Percentiles rank a stretch among this genome's conserved stretches.
Evolutionary conservation across 2,113 vertebrate species (phyloP).

Genomic region (Platanista minor): DNA sequence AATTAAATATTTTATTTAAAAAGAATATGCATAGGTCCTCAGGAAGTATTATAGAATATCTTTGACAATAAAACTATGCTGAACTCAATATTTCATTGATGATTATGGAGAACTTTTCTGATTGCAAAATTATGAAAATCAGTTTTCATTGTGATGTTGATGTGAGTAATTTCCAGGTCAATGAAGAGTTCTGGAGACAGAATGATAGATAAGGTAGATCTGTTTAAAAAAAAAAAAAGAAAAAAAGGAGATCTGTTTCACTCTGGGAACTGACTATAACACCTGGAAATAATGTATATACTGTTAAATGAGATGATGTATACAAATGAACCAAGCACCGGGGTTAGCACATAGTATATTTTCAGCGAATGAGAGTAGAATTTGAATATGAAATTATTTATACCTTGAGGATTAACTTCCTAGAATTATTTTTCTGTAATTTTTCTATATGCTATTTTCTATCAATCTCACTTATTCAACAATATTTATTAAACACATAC

Average conservation of each 20-base stretch:
- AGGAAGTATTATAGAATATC: constrained; percentile 2
- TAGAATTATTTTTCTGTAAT: background rate
- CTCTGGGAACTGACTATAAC: background rate
- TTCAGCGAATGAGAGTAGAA: background rate
- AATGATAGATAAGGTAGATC: background rate
- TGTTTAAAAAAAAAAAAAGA: background rate
- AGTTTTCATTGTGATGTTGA: background rate
- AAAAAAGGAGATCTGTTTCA: background rate
- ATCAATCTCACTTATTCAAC: background rate
- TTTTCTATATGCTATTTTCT: background rate
- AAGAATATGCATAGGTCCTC: background rate
- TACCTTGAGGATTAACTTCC: background rate
- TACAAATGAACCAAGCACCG: background rate
- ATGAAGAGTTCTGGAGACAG: background rate
- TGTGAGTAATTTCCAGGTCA: background rate
- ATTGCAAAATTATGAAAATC: background rate
- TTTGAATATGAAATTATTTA: background rate
- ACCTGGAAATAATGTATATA: background rate
- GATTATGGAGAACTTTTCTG: constrained; percentile 12
- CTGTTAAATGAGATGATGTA: background rate
- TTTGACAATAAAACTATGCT: background rate
- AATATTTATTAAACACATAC: background rate
- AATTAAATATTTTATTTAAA: constrained; percentile 14
- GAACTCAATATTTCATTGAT: background rate
- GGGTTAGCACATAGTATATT: background rate